Base-by-base conservation (phyloP, 2,888 invertebrate species). In the Agrotis ipsilon region DNA sequence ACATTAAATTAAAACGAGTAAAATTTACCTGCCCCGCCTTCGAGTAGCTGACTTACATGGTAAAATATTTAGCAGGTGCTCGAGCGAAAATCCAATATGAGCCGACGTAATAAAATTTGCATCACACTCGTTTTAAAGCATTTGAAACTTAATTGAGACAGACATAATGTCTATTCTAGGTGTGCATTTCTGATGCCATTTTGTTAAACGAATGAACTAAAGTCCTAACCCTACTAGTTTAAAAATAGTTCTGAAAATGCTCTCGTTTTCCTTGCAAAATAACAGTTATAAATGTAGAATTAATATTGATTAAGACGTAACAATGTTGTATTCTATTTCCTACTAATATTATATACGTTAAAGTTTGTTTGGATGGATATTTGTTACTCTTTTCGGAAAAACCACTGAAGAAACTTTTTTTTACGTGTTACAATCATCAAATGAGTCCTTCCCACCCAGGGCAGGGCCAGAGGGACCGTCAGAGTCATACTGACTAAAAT, bases 31-130 rank as follows among this genome's bases (percentile, higher is more conserved):
- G 18, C 14, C 18, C 27, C 3, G 9, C 27, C 51, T 51, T 18
- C 13, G 51, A n/a, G 32, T 9, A 24, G 14, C 49, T 19, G 19
- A 39, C 39, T 43, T n/a, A 21, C 14, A 32, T 55, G 55, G 32
- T 72, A 21, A 61, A 60, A 60, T 75, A 66, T 66, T 75, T 67
- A 57, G 21, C 46, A 58, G n/a, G 13, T 46, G 18, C 18, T 18
- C 24, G 19, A 49, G 14, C 19, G 49, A 67, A 75, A 72, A 52
- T 27, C 39, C 18, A 46, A 46, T 72, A 72, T 11, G 2, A 18
- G 45, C 19, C 16, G 18, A n/a, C 9, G 48, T 39, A 49, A 63
- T 24, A 27, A 71, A 73, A 74, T 39, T 32, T 19, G 49, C 32
- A 32, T 32, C 18, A n/a, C 13, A 49, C 19, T 51, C 18, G 13